Percentiles rank a stretch among this genome's conserved stretches.
These are phyloP conservation scores for Acropora tenuis DNA, from an alignment of 64 coral and sea anemone genomes.

Conservation along the genomic window DNA sequence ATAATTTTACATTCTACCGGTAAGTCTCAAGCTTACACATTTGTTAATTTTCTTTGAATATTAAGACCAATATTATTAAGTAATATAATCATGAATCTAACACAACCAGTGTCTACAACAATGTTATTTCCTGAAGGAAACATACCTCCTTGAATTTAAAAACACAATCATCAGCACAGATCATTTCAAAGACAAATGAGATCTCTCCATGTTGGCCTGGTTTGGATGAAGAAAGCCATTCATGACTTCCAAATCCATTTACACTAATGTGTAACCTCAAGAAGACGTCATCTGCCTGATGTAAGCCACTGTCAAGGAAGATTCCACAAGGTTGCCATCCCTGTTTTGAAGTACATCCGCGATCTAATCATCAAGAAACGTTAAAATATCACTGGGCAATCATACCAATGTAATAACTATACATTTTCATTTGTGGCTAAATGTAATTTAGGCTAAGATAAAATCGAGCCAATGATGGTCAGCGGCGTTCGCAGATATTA, in stretches of 20 bases:
- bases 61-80: no score
- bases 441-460: no score
- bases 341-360: slow-evolving; percentile 82
- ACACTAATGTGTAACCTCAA: slow-evolving; percentile 62
- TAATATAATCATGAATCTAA: neutral
- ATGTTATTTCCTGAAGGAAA: neutral
- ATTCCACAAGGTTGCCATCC: slow-evolving; percentile 87
- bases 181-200: slow-evolving; percentile 85
- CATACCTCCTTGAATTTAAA: slow-evolving; percentile 91
- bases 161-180: slow-evolving; percentile 81
- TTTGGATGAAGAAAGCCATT: neutral
- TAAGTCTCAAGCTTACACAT: no score
- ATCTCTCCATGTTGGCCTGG: slow-evolving; percentile 65
- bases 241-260: slow-evolving; percentile 71
- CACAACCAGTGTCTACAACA: neutral
- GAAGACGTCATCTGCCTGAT: slow-evolving; percentile 90
- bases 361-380: slow-evolving; percentile 40
- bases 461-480: no score
- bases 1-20: no score
- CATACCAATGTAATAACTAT: no score
- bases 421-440: no score
- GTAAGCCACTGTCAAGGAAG: slow-evolving; percentile 87
- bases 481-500: no score
- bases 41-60: no score
- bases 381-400: no score